Conservation (phyloP, 2,113 vertebrate species). For the Chitala chitala region DNA sequence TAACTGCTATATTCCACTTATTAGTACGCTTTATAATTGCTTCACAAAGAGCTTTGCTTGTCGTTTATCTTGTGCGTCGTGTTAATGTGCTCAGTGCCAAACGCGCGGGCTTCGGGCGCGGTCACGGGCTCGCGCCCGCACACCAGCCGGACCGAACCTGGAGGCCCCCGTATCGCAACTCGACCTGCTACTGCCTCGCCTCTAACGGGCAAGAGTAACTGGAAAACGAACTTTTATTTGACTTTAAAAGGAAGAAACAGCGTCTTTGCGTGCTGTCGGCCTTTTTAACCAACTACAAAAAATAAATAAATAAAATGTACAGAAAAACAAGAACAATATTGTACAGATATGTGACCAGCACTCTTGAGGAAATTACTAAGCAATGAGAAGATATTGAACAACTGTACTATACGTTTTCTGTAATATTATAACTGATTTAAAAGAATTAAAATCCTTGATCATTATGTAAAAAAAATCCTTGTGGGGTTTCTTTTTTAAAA, state of each 20-base stretch:
- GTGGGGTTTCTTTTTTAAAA: constrained; percentile 39
- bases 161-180: constrained; percentile 58
- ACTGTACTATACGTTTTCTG: constrained; percentile 99
- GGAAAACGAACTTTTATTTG: constrained; percentile 59
- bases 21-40: constrained; percentile 82
- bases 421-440: constrained; percentile 96
- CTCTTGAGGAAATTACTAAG: constrained; percentile 88
- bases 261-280: constrained; percentile 90
- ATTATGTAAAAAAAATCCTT: constrained; percentile 80
- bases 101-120: constrained; percentile 57
- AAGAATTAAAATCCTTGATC: constrained; percentile 88
- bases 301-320: too few species aligned
- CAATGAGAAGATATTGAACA: constrained; percentile 91
- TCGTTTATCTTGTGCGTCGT: constrained; percentile 82
- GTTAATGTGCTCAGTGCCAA: constrained; percentile 87
- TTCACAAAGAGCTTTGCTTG: constrained; percentile 82
- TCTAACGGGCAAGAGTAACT: constrained; percentile 61
- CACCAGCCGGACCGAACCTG: constrained; percentile 52
- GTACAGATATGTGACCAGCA: constrained; percentile 98
- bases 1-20: constrained; percentile 78
- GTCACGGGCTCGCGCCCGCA: constrained; percentile 33
- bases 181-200: constrained; percentile 59
- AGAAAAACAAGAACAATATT: constrained; percentile 80
- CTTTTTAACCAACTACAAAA: constrained; percentile 88
- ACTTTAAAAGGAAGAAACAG: constrained; percentile 66